Base-by-base conservation (phyloP, 2,113 vertebrate genomes). In the Solenodon paradoxus region DNA sequence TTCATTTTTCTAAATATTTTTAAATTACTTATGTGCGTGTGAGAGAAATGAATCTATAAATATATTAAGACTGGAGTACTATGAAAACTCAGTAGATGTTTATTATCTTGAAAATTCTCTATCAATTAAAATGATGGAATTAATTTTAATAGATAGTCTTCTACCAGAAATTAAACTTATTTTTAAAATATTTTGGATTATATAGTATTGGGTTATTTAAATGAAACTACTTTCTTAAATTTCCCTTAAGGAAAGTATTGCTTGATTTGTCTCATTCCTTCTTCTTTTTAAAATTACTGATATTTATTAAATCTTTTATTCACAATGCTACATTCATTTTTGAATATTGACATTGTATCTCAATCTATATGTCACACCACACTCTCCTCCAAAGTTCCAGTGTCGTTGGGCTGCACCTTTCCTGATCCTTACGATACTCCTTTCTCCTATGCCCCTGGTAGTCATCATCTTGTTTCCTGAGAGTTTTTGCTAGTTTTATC, bases 191-290 rank as follows among this genome's bases (percentile, higher is more conserved):
- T 22, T 78, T 95, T 88, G 75, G 51, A 83, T 72, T 53, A 91
- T 5, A 45, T 49, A 80, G 75, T 71, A 11, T 81, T 61, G 32
- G 57, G 71, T 92, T 90, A 88, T 28, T 96, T 93, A 38, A 77
- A 35, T 55, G 10, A 96, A 90, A 40, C 3, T 1, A 59, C 28
- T 80, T 15, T 94, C 24, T 92, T 92, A 91, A 71, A 81, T 83
- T 96, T 96, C n/a, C 53, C 64, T 69, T 86, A 61, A 89, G 74
- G 90, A 83, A 77, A 57, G 1, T 47, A 81, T 51, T 87, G 6
- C 17, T 81, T 63, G 40, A 16, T 57, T 89, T 19, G 57, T 90
- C 38, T 77, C 28, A 51, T 55, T n/a, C 0, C 7, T 28, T 38
- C 17, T 74, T 59, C 53, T 72, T 66, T 72, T 75, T 40, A 69